A percentile compares a stretch with the other conserved stretches of the same genome.
Evolutionary conservation across 2,797 vertebrate species (phyloP).

Genomic region (Enteromius argenteus): DNA sequence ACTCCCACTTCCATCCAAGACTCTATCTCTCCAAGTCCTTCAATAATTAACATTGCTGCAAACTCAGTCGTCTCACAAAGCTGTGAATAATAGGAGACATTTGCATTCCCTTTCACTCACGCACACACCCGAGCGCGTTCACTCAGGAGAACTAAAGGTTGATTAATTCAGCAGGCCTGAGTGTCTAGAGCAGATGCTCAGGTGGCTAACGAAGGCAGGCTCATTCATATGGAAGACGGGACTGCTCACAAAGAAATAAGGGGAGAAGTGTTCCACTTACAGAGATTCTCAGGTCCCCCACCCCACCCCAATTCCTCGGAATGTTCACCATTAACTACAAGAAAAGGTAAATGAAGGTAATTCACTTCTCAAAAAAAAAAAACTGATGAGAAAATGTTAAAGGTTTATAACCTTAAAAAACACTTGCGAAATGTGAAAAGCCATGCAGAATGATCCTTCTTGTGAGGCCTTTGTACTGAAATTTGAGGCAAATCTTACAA

Average conservation of each 20-base stretch:
- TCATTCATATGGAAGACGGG: conserved; percentile 54
- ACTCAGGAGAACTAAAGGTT: conserved; percentile 74
- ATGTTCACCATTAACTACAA: conserved; percentile 30
- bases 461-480: background rate
- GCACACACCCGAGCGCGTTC: conserved; percentile 52
- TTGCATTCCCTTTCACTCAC: conserved; percentile 71
- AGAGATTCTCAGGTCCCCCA: background rate
- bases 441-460: background rate
- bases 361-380: conserved; percentile 18
- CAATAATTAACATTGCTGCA: conserved; percentile 70
- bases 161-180: conserved; percentile 72
- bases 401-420: conserved; percentile 12
- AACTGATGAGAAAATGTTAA: background rate
- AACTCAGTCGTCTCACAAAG: conserved; percentile 65
- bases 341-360: conserved; percentile 33
- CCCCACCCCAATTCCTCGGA: background rate
- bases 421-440: conserved; percentile 5
- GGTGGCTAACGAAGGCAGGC: conserved; percentile 55
- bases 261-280: conserved; percentile 35
- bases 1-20: conserved; percentile 58
- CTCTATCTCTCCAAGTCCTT: conserved; percentile 62
- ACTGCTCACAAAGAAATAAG: conserved; percentile 33
- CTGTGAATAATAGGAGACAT: conserved; percentile 72
- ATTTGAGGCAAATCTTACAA: conserved; percentile 7
- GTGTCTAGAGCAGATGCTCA: conserved; percentile 72